Evolutionary conservation across 2,888 invertebrate genomes (phyloP).

Genomic region (Drosophila yooni): DNA sequence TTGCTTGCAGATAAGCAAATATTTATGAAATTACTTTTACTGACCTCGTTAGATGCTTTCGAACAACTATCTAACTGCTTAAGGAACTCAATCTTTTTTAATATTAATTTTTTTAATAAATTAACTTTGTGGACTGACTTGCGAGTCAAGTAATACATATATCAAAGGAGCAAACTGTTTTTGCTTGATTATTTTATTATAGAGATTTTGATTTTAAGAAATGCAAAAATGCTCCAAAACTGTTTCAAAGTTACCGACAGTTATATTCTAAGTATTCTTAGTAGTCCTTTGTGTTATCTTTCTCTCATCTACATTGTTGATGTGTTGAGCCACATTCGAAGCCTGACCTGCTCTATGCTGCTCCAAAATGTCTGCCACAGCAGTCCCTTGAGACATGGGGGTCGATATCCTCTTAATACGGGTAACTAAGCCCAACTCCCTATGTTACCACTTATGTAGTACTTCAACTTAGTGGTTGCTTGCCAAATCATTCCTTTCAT

Average conservation of each 20-base stretch:
- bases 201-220: neutral
- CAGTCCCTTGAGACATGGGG: slow-evolving; percentile 4
- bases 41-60: neutral
- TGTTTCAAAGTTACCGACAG: no score
- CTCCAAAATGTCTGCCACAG: neutral
- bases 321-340: slow-evolving; percentile 13
- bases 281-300: neutral
- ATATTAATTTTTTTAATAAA: neutral
- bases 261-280: neutral
- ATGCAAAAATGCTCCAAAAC: neutral
- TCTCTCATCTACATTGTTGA: slow-evolving; percentile 21
- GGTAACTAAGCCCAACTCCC: neutral
- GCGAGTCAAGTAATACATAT: neutral
- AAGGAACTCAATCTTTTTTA: neutral
- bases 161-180: neutral
- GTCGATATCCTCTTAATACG: slow-evolving; percentile 42
- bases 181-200: neutral
- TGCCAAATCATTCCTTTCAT: slow-evolving; percentile 36
- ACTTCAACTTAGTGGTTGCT: slow-evolving; percentile 1
- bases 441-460: slow-evolving; percentile 3
- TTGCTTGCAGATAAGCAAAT: slow-evolving; percentile 27
- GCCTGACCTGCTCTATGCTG: slow-evolving; percentile 15
- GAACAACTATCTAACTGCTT: neutral
- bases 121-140: neutral
- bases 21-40: slow-evolving; percentile 38